Conservation (phyloP, 2,888 invertebrate genomes). For the Tipula lateralis region DNA sequence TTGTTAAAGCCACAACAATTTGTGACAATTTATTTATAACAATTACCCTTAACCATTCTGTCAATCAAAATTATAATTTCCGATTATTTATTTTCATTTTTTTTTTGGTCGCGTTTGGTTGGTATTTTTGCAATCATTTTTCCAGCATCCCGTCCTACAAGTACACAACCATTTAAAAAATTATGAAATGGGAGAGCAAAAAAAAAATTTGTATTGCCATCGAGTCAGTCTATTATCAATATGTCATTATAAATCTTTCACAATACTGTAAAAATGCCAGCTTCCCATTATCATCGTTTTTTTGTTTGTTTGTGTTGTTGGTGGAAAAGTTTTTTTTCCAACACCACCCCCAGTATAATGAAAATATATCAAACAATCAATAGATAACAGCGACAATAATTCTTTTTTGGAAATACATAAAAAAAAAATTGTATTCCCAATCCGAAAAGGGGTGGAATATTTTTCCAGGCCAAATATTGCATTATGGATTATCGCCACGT, state of each 20-base stretch:
- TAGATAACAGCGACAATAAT: slow-evolving; percentile 19
- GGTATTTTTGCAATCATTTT: neutral
- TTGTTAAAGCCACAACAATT: neutral
- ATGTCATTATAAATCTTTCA: slow-evolving; percentile 24
- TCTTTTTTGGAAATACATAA: neutral
- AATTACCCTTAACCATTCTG: slow-evolving; percentile 19
- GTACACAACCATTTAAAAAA: neutral
- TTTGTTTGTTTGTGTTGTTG: neutral
- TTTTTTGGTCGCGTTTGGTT: no score
- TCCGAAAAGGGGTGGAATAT: neutral
- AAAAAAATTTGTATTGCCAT: neutral
- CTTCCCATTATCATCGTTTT: neutral
- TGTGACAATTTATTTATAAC: slow-evolving; percentile 19
- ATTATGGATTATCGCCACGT: slow-evolving; percentile 15
- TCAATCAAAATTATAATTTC: slow-evolving; percentile 13
- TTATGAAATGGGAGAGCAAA: neutral
- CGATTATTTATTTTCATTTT: neutral
- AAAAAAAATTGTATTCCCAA: neutral
- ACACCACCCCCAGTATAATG: neutral
- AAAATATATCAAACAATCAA: slow-evolving; percentile 19
- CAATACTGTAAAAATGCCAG: neutral
- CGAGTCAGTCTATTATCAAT: slow-evolving; percentile 4
- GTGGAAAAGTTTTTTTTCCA: neutral
- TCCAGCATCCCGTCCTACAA: neutral
- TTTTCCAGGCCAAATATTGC: slow-evolving; percentile 5